phyloP scores from a whole-genome alignment of 2,797 vertebrate species.

The Argyrosomus regius region DNA sequence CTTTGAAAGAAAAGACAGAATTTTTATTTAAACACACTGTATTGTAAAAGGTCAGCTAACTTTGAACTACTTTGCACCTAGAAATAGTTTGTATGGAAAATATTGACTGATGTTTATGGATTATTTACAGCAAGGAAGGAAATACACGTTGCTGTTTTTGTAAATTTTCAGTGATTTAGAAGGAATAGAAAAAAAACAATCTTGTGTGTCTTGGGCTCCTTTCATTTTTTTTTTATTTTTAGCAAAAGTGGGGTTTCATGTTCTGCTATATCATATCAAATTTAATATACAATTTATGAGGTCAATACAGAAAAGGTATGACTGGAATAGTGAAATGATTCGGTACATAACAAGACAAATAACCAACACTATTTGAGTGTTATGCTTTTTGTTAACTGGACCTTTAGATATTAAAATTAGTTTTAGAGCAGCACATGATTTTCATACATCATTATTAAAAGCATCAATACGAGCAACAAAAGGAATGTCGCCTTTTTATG shows the following conservation, averaged over 20 bases:
- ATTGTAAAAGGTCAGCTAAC: background rate
- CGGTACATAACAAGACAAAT: too few species aligned
- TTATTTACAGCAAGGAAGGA: too few species aligned
- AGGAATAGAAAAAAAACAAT: background rate
- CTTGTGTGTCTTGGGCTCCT: background rate
- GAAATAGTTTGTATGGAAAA: background rate
- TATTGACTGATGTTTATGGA: background rate
- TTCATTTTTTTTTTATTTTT: background rate
- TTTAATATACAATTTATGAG: background rate
- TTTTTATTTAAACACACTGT: background rate
- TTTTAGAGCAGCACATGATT: background rate
- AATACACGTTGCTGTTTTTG: background rate
- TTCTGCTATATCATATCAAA: background rate
- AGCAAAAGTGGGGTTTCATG: too few species aligned
- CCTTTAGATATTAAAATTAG: background rate
- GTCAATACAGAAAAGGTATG: background rate
- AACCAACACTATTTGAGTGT: too few species aligned
- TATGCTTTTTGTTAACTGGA: background rate
- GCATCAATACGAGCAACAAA: background rate
- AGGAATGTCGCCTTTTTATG: too few species aligned
- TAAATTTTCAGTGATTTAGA: background rate
- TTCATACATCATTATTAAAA: background rate
- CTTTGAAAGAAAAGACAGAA: conserved; percentile 44
- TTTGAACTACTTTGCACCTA: background rate
- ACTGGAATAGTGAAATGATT: too few species aligned